phyloP scores from a whole-genome alignment of 2,113 vertebrate genomes.

The Spilogale gracilis region DNA sequence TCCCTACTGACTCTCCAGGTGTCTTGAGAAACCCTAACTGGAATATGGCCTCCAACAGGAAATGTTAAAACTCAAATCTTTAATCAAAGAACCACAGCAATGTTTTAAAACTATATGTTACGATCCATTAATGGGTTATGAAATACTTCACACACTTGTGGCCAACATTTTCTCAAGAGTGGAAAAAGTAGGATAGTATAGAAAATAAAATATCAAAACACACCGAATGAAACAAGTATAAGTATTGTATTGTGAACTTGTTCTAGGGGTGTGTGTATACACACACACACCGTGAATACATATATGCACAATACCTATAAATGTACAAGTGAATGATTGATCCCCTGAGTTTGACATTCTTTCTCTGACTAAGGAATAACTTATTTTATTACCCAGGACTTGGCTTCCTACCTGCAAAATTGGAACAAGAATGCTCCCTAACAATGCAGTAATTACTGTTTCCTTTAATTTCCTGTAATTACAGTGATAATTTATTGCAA shows the following conservation, averaged over 20 bases:
- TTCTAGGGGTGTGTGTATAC: not conserved
- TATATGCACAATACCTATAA: not conserved
- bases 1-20: not conserved
- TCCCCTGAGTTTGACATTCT: not conserved
- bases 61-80: not conserved
- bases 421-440: not conserved
- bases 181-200: not conserved
- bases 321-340: not conserved
- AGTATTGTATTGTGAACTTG: not conserved
- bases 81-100: not conserved
- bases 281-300: not conserved
- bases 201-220: not conserved
- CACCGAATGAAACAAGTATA: not conserved
- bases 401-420: not conserved
- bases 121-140: not conserved
- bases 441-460: not conserved
- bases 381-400: not conserved
- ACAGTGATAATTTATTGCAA: conserved; percentile 6
- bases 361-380: not conserved
- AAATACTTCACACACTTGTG: not conserved
- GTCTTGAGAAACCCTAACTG: not conserved
- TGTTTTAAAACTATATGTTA: not conserved
- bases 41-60: not conserved
- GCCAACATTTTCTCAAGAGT: not conserved
- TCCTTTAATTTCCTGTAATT: not conserved